These are phyloP conservation scores for Dreissena rostriformis DNA, from an alignment of 1,140 invertebrate genomes.

Conservation along the genomic window DNA sequence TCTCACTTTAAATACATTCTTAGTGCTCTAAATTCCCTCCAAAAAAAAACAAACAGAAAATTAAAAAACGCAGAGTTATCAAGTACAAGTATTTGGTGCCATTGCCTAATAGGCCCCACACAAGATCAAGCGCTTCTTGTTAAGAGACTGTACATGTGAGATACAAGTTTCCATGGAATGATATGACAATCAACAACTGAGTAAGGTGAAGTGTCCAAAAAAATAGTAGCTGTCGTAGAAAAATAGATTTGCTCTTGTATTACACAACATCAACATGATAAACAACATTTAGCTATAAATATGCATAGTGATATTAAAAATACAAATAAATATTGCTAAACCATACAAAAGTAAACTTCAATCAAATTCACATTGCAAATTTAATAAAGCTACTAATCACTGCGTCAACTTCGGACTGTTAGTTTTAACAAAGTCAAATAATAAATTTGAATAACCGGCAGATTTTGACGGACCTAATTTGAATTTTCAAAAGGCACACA, in stretches of 20 bases:
- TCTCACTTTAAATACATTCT: neutral
- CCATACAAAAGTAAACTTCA: neutral
- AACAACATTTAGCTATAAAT: constrained; percentile 3
- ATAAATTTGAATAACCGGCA: neutral
- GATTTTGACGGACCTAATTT: neutral
- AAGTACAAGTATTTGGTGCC: neutral
- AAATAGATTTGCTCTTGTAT: neutral
- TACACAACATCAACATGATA: neutral
- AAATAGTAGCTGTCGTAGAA: neutral
- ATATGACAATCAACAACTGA: neutral
- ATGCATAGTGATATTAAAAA: constrained; percentile 7
- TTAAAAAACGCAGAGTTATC: neutral
- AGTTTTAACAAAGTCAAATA: neutral
- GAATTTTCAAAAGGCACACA: neutral
- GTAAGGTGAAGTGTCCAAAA: neutral
- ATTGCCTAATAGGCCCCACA: neutral
- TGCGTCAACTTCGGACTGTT: neutral
- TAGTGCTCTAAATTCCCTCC: neutral
- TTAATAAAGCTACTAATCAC: no score
- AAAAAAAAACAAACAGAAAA: neutral
- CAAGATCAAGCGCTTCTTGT: neutral
- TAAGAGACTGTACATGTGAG: neutral
- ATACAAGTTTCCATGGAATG: constrained; percentile 4
- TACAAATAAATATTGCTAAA: neutral
- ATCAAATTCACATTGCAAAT: no score